Evolutionary conservation across 2,797 vertebrate species (phyloP).

Genomic region (Hyperoplus lanceolatus): DNA sequence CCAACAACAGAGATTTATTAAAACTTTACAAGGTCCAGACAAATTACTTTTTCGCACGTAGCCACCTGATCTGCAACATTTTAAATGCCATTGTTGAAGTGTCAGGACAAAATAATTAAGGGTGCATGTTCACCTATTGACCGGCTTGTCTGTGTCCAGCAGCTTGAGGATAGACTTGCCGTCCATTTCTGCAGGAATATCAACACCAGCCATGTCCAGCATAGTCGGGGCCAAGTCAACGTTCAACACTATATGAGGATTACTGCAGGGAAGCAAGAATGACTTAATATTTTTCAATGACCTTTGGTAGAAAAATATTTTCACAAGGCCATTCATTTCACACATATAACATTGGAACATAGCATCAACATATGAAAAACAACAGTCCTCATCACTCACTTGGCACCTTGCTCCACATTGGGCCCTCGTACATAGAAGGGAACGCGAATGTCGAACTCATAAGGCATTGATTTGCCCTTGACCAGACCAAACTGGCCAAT

Average conservation of each 20-base stretch:
- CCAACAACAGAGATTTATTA: slow-evolving; percentile 1
- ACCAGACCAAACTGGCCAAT: slow-evolving; percentile 98
- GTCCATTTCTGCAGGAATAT: slow-evolving; percentile 96
- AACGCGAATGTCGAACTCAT: slow-evolving; percentile 97
- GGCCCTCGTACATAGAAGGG: slow-evolving; percentile 96
- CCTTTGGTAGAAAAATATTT: neutral
- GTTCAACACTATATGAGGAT: slow-evolving; percentile 94
- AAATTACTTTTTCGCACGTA: slow-evolving; percentile 3
- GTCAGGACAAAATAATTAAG: neutral
- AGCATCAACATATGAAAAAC: neutral
- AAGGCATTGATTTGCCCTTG: slow-evolving; percentile 98
- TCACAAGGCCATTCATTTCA: neutral
- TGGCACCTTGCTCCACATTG: slow-evolving; percentile 93
- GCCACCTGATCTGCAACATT: slow-evolving; percentile 2
- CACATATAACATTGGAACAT: neutral
- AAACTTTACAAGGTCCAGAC: neutral
- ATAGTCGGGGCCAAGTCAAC: slow-evolving; percentile 95
- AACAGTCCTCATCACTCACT: slow-evolving; percentile 85
- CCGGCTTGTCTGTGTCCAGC: slow-evolving; percentile 91
- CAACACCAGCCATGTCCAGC: slow-evolving; percentile 95
- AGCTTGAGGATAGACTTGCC: slow-evolving; percentile 97
- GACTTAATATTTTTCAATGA: neutral
- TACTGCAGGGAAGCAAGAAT: slow-evolving; percentile 76
- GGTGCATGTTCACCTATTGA: slow-evolving; percentile 88
- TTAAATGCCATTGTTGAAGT: slow-evolving; percentile 20